Conservation (phyloP, 2,113 vertebrate species). For the Gyps fulvus region DNA sequence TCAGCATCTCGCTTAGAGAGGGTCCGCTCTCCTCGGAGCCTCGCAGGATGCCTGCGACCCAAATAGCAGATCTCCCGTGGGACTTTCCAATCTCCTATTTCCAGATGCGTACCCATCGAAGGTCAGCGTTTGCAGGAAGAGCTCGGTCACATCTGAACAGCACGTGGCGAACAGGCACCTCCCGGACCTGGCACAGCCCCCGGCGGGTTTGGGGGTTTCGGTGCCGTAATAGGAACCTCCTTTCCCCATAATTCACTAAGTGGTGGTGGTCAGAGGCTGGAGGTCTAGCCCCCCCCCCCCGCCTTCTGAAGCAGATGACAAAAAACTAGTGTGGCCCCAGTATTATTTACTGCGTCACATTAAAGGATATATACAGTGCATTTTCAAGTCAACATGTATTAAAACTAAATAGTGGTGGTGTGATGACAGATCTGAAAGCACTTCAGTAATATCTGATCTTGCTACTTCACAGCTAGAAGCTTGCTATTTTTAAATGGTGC, state of each 20-base stretch:
- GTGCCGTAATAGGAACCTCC: background rate
- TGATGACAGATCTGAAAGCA: background rate
- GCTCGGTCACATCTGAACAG: background rate
- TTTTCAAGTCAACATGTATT: background rate
- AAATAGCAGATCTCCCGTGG: background rate
- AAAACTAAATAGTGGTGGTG: background rate
- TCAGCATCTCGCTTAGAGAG: background rate
- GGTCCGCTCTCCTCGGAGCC: background rate
- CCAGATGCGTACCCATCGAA: background rate
- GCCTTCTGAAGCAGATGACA: background rate
- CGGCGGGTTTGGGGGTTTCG: accelerated
- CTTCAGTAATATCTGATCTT: background rate
- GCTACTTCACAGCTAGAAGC: background rate
- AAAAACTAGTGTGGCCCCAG: background rate
- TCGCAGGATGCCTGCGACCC: background rate
- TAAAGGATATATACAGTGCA: background rate
- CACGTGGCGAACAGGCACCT: background rate
- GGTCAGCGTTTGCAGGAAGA: background rate
- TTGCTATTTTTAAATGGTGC: background rate
- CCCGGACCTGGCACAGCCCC: background rate
- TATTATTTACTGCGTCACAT: background rate
- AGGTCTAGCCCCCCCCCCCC: background rate
- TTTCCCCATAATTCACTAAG: background rate
- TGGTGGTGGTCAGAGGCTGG: background rate
- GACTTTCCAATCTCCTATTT: accelerated